Evolutionary conservation across 1,140 invertebrate species (phyloP).

Genomic region (Drosophila nigromelanica): DNA sequence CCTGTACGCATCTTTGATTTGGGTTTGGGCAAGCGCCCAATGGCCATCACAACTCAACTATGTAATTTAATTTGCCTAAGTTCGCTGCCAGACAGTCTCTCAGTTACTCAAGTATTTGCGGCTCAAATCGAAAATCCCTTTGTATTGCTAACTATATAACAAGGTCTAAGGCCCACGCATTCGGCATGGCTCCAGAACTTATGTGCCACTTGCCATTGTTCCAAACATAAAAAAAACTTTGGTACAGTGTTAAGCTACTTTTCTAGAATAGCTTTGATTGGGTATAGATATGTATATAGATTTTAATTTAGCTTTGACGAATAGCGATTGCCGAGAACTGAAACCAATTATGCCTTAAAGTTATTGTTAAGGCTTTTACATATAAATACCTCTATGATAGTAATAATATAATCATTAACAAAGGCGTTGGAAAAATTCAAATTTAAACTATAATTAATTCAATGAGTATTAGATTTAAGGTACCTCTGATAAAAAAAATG

Average conservation of each 20-base stretch:
- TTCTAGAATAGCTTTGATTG: background rate
- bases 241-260: background rate
- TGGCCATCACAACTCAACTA: slow-evolving; percentile 58
- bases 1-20: slow-evolving; percentile 78
- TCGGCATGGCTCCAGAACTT: background rate
- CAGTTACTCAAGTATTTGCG: slow-evolving; percentile 28
- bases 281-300: background rate
- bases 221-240: slow-evolving; percentile 16
- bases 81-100: slow-evolving; percentile 46
- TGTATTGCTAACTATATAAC: slow-evolving; percentile 69
- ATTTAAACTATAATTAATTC: no score
- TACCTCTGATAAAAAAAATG: no score
- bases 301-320: background rate
- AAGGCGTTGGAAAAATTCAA: no score
- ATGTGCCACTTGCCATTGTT: background rate
- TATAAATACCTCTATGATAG: no score
- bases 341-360: no score
- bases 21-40: slow-evolving; percentile 17
- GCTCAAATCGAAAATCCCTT: slow-evolving; percentile 57
- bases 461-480: no score
- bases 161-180: slow-evolving; percentile 44
- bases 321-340: background rate
- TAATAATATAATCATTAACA: no score
- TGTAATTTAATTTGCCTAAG: slow-evolving; percentile 81
- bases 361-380: no score